Conservation (phyloP, 1,140 invertebrate species). For the Xylocopa sonorina region DNA sequence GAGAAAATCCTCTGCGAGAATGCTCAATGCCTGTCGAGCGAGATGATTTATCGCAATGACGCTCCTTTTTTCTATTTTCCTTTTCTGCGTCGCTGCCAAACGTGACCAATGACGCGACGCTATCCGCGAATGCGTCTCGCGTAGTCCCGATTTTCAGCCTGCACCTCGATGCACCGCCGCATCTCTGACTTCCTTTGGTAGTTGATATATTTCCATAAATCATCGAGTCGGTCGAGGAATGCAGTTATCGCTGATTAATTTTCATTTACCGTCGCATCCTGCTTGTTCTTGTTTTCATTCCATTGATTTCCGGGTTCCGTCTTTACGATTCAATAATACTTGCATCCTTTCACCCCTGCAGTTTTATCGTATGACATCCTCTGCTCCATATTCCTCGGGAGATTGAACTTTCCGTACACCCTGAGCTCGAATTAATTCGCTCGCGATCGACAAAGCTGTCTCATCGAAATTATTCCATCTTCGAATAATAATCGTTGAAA, state of each 20-base stretch:
- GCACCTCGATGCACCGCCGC: background rate
- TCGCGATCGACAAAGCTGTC: background rate
- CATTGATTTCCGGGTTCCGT: too few relatives aligned
- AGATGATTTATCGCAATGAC: constrained; percentile 76
- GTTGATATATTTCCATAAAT: too few relatives aligned
- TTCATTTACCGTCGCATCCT: too few relatives aligned
- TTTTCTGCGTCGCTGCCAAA: constrained; percentile 30
- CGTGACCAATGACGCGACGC: constrained; percentile 18
- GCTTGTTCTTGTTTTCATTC: too few relatives aligned
- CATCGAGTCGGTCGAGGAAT: too few relatives aligned
- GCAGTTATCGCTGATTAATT: too few relatives aligned
- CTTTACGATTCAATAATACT: too few relatives aligned
- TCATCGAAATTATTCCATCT: background rate
- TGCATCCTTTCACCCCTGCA: background rate
- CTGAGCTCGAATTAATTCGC: background rate
- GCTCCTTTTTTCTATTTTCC: constrained; percentile 52
- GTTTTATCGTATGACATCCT: background rate
- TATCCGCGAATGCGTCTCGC: constrained; percentile 24
- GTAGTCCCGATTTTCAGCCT: constrained; percentile 16
- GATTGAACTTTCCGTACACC: background rate
- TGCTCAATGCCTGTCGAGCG: constrained; percentile 71
- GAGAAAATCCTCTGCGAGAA: constrained; percentile 70
- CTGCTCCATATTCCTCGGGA: too few relatives aligned
- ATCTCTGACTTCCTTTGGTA: background rate
- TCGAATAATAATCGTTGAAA: background rate